phyloP scores from a whole-genome alignment of 2,888 invertebrate genomes.

The Adelognathus sp. region DNA sequence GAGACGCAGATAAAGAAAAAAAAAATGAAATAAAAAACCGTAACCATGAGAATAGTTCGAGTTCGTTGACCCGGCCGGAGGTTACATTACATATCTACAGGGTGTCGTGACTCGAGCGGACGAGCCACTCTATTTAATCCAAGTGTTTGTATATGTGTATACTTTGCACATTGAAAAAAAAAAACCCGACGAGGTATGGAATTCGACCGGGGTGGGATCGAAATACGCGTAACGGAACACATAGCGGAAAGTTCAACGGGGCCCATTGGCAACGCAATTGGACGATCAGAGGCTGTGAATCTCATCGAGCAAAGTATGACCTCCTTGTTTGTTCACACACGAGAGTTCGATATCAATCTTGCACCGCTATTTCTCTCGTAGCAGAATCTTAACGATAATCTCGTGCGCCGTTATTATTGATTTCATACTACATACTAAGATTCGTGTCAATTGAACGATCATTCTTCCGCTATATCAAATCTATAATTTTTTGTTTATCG shows the following conservation, averaged over 20 bases:
- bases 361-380: background rate
- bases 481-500: no score
- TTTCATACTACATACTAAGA: no score
- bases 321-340: background rate
- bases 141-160: background rate
- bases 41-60: background rate
- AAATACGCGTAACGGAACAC: slow-evolving; percentile 26
- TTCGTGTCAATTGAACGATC: no score
- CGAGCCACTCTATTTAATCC: background rate
- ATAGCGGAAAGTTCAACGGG: slow-evolving; percentile 30
- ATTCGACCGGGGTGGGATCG: slow-evolving; percentile 6
- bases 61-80: background rate
- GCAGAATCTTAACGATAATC: background rate
- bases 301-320: background rate
- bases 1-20: background rate
- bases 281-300: background rate
- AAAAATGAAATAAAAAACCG: background rate
- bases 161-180: slow-evolving; percentile 13
- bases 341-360: background rate
- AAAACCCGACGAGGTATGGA: background rate
- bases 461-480: no score
- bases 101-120: background rate
- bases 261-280: slow-evolving; percentile 16
- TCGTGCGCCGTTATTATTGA: no score
- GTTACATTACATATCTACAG: background rate